Percentiles rank a stretch among this genome's conserved stretches.
phyloP scores from a whole-genome alignment of 2,888 invertebrate genomes.

The Troides aeacus region DNA sequence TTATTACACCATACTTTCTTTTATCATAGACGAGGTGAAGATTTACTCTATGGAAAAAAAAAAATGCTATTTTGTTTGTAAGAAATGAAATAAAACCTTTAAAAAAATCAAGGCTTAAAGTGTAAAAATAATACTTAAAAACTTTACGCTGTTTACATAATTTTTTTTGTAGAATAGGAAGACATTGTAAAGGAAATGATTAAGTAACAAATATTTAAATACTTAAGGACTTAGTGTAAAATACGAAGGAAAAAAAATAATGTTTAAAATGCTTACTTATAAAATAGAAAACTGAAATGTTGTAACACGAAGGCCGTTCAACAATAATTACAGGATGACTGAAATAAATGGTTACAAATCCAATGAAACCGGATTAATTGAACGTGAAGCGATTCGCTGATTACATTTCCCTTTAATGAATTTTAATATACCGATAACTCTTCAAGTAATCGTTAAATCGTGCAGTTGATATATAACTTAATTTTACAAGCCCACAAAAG shows the following conservation, averaged over 20 bases:
- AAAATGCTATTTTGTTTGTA: too few relatives aligned
- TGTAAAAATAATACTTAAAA: too few relatives aligned
- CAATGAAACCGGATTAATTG: conserved; percentile 22
- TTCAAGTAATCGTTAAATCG: background rate
- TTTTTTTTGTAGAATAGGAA: too few relatives aligned
- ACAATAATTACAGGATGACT: conserved; percentile 5
- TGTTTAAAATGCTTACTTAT: background rate
- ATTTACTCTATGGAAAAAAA: too few relatives aligned
- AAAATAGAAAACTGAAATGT: conserved; percentile 9
- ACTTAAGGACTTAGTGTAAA: background rate
- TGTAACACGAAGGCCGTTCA: conserved; percentile 5
- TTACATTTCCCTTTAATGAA: conserved; percentile 12
- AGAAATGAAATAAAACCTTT: too few relatives aligned
- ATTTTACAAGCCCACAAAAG: too few relatives aligned
- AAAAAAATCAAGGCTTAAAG: too few relatives aligned
- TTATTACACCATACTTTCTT: too few relatives aligned
- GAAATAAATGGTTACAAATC: conserved; percentile 17
- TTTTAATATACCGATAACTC: background rate
- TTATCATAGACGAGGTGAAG: too few relatives aligned
- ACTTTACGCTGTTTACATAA: too few relatives aligned
- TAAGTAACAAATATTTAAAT: background rate
- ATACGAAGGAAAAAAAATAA: background rate
- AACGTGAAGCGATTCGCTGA: conserved; percentile 10
- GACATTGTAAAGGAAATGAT: too few relatives aligned
- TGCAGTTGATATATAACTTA: background rate